Evolutionary conservation across 23 tunicate species (phyloP), one percentile per base, ranked within the genome.

Genomic region (Ciona savignyi): DNA sequence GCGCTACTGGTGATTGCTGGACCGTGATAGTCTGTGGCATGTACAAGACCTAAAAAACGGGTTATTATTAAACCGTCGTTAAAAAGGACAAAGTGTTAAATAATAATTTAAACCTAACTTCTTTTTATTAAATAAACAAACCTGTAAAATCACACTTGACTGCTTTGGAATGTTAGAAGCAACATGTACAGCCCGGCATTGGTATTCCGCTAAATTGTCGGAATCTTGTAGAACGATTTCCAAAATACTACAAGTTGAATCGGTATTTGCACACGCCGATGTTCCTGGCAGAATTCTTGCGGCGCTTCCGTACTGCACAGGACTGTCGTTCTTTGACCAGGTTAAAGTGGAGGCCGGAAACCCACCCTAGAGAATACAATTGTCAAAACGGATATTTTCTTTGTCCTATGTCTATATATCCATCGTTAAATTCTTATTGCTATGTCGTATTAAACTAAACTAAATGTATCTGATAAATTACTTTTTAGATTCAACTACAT

Each of bases 21-120:
- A 87, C 49, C 28, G 27, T 23, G 15, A 74, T 27, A 19, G 63
- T 22, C 2, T 30, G 49, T 0, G 95, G 82, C 0, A 77, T 61
- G 34, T 74, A 87, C 34, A 79, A 66, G 19, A 87, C 95, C 95
- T 87, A 34, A 66, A 84, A 64, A 63, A 2, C n/a, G n/a, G n/a
- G n/a, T n/a, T n/a, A n/a, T n/a, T n/a, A n/a, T n/a, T n/a, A n/a
- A n/a, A n/a, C n/a, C n/a, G n/a, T n/a, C n/a, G n/a, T n/a, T n/a
- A n/a, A n/a, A n/a, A n/a, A n/a, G n/a, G n/a, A n/a, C n/a, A n/a
- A n/a, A n/a, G n/a, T n/a, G n/a, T n/a, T n/a, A n/a, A n/a, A n/a
- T n/a, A n/a, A n/a, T n/a, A n/a, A n/a, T n/a, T n/a, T n/a, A n/a
- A n/a, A n/a, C n/a, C n/a, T n/a, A n/a, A n/a, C n/a, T n/a, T n/a